Conservation (phyloP, 2,888 invertebrate species). For the Sphinx pinastri region DNA sequence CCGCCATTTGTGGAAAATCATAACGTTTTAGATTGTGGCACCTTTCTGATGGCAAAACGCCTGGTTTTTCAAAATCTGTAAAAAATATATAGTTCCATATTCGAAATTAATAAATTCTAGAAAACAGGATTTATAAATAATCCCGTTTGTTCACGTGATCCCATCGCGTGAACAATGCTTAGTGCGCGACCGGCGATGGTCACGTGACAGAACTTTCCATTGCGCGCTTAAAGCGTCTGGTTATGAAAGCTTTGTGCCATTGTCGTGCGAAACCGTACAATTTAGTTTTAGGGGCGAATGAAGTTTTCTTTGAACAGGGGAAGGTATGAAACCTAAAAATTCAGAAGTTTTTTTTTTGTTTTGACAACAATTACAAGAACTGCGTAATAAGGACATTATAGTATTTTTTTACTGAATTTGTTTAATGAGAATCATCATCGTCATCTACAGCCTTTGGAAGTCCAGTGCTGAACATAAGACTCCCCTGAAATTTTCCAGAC, state of each 20-base stretch:
- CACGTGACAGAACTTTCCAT: background rate
- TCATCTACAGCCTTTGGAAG: no score
- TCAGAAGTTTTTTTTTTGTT: no score
- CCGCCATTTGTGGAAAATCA: no score
- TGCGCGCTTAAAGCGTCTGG: background rate
- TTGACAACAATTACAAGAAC: no score
- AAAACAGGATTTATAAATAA: background rate
- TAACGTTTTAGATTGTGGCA: no score
- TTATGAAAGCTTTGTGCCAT: background rate
- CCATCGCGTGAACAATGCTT: background rate
- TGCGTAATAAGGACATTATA: no score
- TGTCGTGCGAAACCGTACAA: background rate
- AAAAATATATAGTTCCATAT: background rate
- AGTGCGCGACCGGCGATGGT: background rate
- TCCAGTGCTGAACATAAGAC: no score
- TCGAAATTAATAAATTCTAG: background rate
- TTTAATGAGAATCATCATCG: no score
- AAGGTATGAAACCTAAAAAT: background rate
- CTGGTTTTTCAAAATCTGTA: no score
- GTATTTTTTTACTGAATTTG: no score
- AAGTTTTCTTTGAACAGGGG: background rate
- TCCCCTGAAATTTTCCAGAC: no score
- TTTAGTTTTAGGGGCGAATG: background rate
- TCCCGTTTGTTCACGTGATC: background rate
- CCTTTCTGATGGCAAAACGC: no score